Evolutionary conservation across 1,140 invertebrate genomes (phyloP).

Genomic region (Megalopta genalis): DNA sequence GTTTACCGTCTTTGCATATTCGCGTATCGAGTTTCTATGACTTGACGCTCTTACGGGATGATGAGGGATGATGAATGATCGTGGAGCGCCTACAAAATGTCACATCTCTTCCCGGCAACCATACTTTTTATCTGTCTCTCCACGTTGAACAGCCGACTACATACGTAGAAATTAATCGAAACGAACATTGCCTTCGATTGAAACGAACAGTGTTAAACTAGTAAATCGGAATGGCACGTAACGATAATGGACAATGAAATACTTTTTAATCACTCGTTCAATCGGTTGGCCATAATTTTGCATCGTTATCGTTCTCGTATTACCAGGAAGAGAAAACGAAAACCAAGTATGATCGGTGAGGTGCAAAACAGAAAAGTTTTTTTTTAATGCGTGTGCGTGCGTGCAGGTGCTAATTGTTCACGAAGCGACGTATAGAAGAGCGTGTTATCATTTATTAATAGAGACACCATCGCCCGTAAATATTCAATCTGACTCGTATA

Average conservation of each 20-base stretch:
- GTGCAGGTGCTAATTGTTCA: constrained; percentile 26
- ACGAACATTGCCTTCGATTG: not conserved
- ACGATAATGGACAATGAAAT: not conserved
- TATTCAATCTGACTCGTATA: not conserved
- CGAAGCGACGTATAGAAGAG: constrained; percentile 22
- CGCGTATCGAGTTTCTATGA: constrained; percentile 67
- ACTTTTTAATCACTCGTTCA: not conserved
- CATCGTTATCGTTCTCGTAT: not conserved
- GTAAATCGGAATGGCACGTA: not conserved
- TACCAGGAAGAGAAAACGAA: constrained; percentile 35
- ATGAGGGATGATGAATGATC: constrained; percentile 67
- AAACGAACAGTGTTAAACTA: not conserved
- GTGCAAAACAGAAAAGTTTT: constrained; percentile 15
- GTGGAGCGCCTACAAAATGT: constrained; percentile 57
- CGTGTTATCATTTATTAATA: not conserved
- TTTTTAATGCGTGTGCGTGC: constrained; percentile 39
- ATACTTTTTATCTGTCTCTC: not conserved
- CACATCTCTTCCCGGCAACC: constrained; percentile 30
- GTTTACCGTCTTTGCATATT: constrained; percentile 1
- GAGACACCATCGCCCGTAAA: not conserved
- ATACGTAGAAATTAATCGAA: not conserved
- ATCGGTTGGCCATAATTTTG: not conserved
- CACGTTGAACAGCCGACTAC: too few species aligned
- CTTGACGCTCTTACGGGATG: constrained; percentile 63
- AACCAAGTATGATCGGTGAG: constrained; percentile 29